Base-by-base conservation (phyloP, 2,888 invertebrate species). In the Tipula vernalis region DNA sequence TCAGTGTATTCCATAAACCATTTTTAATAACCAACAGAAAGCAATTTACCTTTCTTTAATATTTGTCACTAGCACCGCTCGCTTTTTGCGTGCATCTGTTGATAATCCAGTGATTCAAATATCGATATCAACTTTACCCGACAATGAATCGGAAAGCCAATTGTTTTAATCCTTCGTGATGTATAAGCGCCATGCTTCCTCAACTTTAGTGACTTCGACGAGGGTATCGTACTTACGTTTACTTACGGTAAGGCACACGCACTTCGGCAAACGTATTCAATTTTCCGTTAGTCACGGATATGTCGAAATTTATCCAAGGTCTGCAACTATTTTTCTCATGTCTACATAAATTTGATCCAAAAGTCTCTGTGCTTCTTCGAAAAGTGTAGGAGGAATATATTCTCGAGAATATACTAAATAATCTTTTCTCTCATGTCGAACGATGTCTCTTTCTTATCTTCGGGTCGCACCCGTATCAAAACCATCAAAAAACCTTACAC, bases 261-360 rank as follows among this genome's bases (percentile, higher is more conserved):
- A n/a, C 91, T 99, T 99, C 0, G 99, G 94, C 12, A 99, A 93
- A 5, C 99, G 94, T 90, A 99, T 99, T 18, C 99, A 93, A 0
- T 99, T 98, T 92, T 99, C 99, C 88, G 99, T 92, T 91, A 99
- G 99, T 0, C 99, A 94, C 0, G 99, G 99, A 92, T 99, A 99
- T 0, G 99, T 99, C 0, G 98, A 96, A 87, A 99, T 97, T 91
- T 98, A 98, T 0, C 99, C 99, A 86, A 96, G 94, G 0, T 98
- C 97, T 89, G 96, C 96, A 87, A 98, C 99, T 42, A 98, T 96
- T 41, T 96, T 97, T 89, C 99, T 94, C 99, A 99, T 99, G 89
- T 98, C 98, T 0, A 99, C 98, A 90, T 99, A 99, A 0, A 96
- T 95, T 90, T 98, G 96, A 87, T 98, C 97, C 13, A 99, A 93